phyloP scores from a whole-genome alignment of 2,888 invertebrate species.

The Ochropleura plecta region DNA sequence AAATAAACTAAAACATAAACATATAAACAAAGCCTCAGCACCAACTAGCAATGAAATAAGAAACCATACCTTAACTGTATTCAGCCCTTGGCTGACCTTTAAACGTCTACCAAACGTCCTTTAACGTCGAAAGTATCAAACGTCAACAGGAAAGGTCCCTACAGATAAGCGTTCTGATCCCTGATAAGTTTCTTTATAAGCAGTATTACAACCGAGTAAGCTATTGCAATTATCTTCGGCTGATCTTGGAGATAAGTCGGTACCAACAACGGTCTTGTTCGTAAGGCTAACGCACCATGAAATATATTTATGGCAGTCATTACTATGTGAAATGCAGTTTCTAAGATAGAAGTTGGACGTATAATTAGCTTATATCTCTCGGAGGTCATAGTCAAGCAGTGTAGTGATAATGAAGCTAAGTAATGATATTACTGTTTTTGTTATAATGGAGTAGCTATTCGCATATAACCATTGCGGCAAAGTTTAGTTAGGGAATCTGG shows the following conservation, averaged over 20 bases:
- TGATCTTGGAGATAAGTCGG: constrained; percentile 68
- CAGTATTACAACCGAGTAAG: constrained; percentile 51
- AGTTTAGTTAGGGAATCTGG: constrained; percentile 8
- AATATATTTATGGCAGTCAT: constrained; percentile 63
- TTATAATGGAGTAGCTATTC: constrained; percentile 34
- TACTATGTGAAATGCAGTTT: constrained; percentile 62
- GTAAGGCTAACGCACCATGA: constrained; percentile 63
- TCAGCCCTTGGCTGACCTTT: constrained; percentile 41
- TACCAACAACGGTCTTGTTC: constrained; percentile 59
- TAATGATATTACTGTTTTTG: constrained; percentile 51
- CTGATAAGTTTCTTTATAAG: constrained; percentile 59
- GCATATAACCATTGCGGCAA: background rate
- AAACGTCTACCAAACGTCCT: constrained; percentile 29
- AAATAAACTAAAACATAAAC: background rate
- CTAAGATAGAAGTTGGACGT: constrained; percentile 53
- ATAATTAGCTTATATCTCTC: constrained; percentile 54
- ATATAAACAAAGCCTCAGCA: background rate
- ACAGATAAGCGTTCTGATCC: constrained; percentile 54
- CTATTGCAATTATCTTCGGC: constrained; percentile 71
- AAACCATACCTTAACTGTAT: constrained; percentile 3
- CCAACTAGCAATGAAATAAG: background rate
- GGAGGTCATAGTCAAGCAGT: constrained; percentile 47
- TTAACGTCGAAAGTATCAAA: constrained; percentile 42
- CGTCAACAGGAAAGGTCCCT: constrained; percentile 49
- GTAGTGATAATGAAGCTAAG: constrained; percentile 47